phyloP scores from a whole-genome alignment of 1,140 invertebrate genomes.

The Hypsibius dujardini region DNA sequence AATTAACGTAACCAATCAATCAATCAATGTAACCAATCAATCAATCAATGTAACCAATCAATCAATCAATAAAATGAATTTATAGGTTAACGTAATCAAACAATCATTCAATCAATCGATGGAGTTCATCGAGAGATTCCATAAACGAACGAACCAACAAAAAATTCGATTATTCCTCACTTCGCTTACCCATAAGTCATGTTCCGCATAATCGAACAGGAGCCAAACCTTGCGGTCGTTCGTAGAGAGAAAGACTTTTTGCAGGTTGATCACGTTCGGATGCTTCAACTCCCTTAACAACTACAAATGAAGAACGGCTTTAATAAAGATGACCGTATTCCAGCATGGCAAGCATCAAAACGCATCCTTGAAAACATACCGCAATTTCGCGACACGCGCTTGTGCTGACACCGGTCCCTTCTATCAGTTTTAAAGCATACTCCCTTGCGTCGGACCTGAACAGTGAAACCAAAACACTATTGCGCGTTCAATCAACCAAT shows the following conservation, averaged over 20 bases:
- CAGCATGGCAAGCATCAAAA: not conserved
- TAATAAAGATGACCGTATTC: not conserved
- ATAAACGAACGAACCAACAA: not conserved
- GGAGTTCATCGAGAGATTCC: too few species aligned
- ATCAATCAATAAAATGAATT: too few species aligned
- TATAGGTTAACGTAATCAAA: too few species aligned
- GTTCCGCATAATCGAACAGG: constrained; percentile 96
- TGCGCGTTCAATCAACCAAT: too few species aligned
- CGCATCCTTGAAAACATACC: constrained; percentile 42
- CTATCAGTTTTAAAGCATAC: constrained; percentile 97
- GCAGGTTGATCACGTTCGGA: constrained; percentile 90
- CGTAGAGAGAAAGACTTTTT: constrained; percentile 90
- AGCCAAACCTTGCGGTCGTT: constrained; percentile 93
- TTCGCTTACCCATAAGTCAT: constrained; percentile 75
- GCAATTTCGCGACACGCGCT: constrained; percentile 98
- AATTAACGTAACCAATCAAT: too few species aligned
- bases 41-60: too few species aligned
- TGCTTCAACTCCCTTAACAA: constrained; percentile 91
- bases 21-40: too few species aligned
- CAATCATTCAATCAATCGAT: too few species aligned
- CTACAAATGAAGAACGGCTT: constrained; percentile 40
- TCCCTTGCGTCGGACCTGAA: constrained; percentile 50
- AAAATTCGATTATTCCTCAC: constrained; percentile 19
- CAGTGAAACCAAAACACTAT: too few species aligned
- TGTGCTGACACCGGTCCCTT: constrained; percentile 97